These are phyloP conservation scores for Chelidonichthys spinosus DNA, from an alignment of 2,797 vertebrate genomes.

Conservation along the genomic window DNA sequence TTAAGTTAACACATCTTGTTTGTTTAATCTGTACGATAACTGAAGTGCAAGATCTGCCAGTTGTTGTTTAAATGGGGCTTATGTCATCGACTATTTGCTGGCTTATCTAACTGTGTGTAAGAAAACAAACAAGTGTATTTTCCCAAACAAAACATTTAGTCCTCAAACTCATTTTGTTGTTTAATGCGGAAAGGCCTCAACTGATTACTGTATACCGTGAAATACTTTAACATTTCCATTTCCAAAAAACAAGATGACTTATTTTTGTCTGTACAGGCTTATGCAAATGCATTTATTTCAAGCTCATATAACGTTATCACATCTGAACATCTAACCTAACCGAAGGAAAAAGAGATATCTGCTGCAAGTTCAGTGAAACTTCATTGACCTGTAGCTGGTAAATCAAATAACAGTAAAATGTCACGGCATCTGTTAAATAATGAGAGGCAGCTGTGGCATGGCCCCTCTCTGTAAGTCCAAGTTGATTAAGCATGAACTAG, in stretches of 20 bases:
- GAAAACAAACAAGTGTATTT: too few species aligned
- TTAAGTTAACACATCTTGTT: background rate
- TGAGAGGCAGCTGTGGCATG: conserved; percentile 24
- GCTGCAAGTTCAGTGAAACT: conserved; percentile 4
- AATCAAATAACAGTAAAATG: conserved; percentile 31
- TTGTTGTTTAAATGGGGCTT: too few species aligned
- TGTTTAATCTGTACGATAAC: background rate
- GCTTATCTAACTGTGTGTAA: background rate
- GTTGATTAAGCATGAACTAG: conserved; percentile 26
- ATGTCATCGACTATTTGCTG: background rate
- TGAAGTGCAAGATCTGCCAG: too few species aligned
- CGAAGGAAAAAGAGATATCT: background rate
- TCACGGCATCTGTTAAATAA: conserved; percentile 23
- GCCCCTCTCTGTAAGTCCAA: background rate
- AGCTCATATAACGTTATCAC: background rate
- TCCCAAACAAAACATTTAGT: too few species aligned
- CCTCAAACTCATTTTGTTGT: background rate
- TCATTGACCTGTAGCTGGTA: background rate
- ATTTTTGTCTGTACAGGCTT: background rate
- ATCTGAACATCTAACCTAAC: background rate
- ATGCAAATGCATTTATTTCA: background rate
- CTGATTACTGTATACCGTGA: background rate
- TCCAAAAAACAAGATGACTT: background rate
- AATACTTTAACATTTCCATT: background rate
- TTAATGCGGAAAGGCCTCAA: background rate